Evolutionary conservation across 2,888 invertebrate species (phyloP), one percentile per base, ranked within the genome.

Genomic region (Carabus problematicus): DNA sequence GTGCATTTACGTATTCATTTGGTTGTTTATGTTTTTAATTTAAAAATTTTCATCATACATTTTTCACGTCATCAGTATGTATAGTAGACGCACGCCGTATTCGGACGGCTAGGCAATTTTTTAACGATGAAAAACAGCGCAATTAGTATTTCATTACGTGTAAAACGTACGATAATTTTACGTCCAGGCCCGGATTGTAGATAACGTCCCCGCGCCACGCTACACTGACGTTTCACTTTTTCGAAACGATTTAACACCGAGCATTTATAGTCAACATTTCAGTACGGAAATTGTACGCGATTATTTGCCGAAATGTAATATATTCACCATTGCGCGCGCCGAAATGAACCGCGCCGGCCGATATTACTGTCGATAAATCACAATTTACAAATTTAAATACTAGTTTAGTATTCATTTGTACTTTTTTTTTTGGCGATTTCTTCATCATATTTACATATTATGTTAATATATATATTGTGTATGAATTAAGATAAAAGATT

Each of bases 111-210:
- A 29, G 29, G 29, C 52, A 18, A 52, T 52, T 18, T 52, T 52
- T 52, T 52, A 52, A 52, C 52, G 52, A 52, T 52, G 52, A 52
- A 52, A 52, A 52, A 52, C 16, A 8, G 52, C 52, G 52, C 52
- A 52, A 52, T 52, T 52, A 52, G 52, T 52, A 52, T 52, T 52
- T 52, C 14, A 52, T 52, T 52, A 52, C 52, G 52, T 52, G 52
- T 52, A 18, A 52, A 52, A 52, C 52, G 52, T 19, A 52, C 52
- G 52, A 52, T 52, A 52, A 52, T 16, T 52, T 52, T 52, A 18
- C 18, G 16, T n/a, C 16, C 14, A 16, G 0, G 11, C 52, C 52
- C 52, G 18, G 19, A 16, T 16, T 18, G 16, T 18, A 52, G 52
- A 52, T 52, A 52, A 52, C 52, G 9, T 19, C 52, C 1, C 19